Conservation (phyloP, 1,140 invertebrate genomes). For the Trigoniulus corallinus region DNA sequence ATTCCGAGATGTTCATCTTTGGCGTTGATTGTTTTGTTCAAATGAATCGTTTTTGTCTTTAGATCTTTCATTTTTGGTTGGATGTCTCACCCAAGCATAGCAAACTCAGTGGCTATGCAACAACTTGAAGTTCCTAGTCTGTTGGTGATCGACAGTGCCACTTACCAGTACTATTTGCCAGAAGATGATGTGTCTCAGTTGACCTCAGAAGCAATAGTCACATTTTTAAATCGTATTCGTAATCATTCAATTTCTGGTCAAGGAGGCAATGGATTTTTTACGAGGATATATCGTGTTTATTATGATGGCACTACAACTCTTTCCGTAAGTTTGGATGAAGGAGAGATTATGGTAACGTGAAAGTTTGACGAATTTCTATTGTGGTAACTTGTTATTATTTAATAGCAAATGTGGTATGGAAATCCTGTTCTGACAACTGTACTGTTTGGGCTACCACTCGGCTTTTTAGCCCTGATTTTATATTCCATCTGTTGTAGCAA, state of each 20-base stretch:
- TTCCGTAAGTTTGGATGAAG: conserved; percentile 14
- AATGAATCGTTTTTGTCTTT: conserved; percentile 12
- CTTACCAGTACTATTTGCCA: conserved; percentile 75
- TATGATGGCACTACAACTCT: conserved; percentile 58
- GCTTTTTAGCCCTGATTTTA: conserved; percentile 80
- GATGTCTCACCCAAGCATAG: conserved; percentile 61
- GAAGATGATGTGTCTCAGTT: conserved; percentile 62
- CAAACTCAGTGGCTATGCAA: conserved; percentile 79
- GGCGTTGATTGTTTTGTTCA: too few relatives aligned
- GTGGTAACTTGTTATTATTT: conserved; percentile 3
- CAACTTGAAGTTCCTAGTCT: conserved; percentile 64
- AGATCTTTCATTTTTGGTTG: conserved; percentile 80
- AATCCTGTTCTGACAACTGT: conserved; percentile 77
- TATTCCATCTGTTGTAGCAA: conserved; percentile 88
- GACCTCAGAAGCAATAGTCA: conserved; percentile 54
- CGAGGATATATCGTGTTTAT: conserved; percentile 46
- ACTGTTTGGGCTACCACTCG: conserved; percentile 65
- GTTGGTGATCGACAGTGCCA: conserved; percentile 74
- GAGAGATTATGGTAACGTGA: neutral
- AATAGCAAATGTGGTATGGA: conserved; percentile 67
- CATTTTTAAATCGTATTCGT: conserved; percentile 21
- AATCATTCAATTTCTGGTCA: conserved; percentile 40
- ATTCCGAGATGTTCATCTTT: too few relatives aligned
- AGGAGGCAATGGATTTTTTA: conserved; percentile 57
- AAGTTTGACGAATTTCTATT: neutral